Conservation (phyloP, 2,113 vertebrate species). For the Catharus fuscescens region DNA sequence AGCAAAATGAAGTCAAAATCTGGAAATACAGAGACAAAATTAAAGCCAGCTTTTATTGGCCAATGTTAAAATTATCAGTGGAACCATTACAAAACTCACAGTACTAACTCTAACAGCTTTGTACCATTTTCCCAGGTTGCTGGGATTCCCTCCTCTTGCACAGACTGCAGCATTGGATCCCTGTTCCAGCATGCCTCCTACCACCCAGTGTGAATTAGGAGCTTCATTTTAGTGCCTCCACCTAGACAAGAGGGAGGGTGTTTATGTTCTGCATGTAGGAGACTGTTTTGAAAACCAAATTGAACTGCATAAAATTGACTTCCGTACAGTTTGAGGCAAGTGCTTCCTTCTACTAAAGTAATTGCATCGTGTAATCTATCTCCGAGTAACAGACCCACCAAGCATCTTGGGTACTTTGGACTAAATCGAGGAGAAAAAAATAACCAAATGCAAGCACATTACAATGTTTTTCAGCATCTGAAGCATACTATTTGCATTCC, state of each 20-base stretch:
- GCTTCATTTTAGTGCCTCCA: conserved; percentile 25
- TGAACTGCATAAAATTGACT: conserved; percentile 1
- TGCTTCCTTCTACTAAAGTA: neutral
- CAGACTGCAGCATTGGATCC: neutral
- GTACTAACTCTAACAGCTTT: conserved; percentile 26
- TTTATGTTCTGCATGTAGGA: neutral
- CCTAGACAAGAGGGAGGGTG: neutral
- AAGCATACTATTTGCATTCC: neutral
- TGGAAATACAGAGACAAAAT: conserved; percentile 33
- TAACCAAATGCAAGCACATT: neutral
- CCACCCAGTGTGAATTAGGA: conserved; percentile 32
- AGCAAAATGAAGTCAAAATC: conserved; percentile 44
- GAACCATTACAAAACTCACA: conserved; percentile 23
- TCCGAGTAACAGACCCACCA: neutral
- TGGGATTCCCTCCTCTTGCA: neutral
- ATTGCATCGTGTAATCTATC: neutral
- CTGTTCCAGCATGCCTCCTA: neutral
- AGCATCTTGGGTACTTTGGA: neutral
- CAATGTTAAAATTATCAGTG: neutral
- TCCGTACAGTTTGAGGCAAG: conserved; percentile 7
- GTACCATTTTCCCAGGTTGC: conserved; percentile 29
- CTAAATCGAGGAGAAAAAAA: conserved; percentile 2
- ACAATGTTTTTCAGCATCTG: neutral
- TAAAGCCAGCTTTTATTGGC: conserved; percentile 39
- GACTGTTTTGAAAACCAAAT: conserved; percentile 51